Percentiles rank a stretch among this genome's conserved stretches.
phyloP scores from a whole-genome alignment of 2,113 vertebrate species.

The Aspiorhynchus laticeps region DNA sequence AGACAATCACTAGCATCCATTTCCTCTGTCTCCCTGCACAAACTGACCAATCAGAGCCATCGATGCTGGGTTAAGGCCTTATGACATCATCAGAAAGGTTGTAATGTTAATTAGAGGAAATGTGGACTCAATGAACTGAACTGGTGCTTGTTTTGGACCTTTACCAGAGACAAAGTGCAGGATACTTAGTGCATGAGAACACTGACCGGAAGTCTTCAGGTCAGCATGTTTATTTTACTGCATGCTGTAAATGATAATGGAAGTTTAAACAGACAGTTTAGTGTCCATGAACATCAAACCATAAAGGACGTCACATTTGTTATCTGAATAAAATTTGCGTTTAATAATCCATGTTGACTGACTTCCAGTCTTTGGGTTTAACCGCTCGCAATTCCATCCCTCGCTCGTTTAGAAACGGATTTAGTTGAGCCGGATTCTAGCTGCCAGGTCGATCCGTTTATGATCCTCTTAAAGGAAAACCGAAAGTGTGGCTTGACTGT shows the following conservation, averaged over 20 bases:
- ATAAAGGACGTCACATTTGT: background rate
- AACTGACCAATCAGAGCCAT: background rate
- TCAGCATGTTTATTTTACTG: constrained; percentile 19
- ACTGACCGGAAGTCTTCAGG: constrained; percentile 68
- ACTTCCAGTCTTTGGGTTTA: background rate
- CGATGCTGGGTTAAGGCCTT: background rate
- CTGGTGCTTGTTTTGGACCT: constrained; percentile 34
- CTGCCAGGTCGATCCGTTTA: background rate
- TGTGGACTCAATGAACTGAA: background rate
- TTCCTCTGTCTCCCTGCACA: background rate
- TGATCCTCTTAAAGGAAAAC: constrained; percentile 39
- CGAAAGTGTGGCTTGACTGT: background rate
- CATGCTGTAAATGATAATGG: constrained; percentile 36
- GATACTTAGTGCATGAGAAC: constrained; percentile 61
- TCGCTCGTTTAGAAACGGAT: background rate
- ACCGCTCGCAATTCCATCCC: background rate
- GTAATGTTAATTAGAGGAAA: constrained; percentile 12
- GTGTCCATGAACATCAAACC: background rate
- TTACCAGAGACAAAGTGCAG: constrained; percentile 21
- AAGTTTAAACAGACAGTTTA: background rate
- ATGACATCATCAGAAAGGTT: constrained; percentile 3
- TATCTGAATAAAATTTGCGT: background rate
- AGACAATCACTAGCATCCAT: constrained; percentile 10
- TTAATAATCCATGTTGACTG: background rate
- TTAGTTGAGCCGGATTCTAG: background rate